These are phyloP conservation scores for Rhingia campestris DNA, from an alignment of 2,888 invertebrate species.

Conservation along the genomic window DNA sequence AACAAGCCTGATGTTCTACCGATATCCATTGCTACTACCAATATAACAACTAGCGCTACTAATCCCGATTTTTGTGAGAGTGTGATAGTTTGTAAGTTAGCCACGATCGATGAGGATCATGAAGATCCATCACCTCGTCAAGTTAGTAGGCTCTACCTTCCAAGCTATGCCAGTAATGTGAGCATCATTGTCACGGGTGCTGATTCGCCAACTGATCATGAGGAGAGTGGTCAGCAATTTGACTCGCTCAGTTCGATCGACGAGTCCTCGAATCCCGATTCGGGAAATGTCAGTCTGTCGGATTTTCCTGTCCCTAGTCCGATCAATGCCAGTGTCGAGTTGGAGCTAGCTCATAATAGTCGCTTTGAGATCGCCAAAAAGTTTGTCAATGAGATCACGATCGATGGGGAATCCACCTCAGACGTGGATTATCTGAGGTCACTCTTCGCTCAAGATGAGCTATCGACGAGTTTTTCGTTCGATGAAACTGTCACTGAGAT, in stretches of 20 bases:
- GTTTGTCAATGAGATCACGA: conserved; percentile 78
- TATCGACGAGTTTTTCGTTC: conserved; percentile 57
- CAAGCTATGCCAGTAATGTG: conserved; percentile 80
- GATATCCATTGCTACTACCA: conserved; percentile 69
- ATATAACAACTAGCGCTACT: conserved; percentile 72
- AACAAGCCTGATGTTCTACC: conserved; percentile 66
- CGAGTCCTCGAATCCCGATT: conserved; percentile 81
- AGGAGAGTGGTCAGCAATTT: conserved; percentile 72
- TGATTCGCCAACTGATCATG: conserved; percentile 4
- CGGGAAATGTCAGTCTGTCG: conserved; percentile 81
- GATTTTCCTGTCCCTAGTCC: conserved; percentile 79
- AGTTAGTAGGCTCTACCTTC: conserved; percentile 64
- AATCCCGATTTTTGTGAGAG: conserved; percentile 71
- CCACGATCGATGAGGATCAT: conserved; percentile 77
- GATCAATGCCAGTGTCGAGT: conserved; percentile 78
- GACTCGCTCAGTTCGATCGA: conserved; percentile 80
- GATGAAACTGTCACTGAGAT: conserved; percentile 29
- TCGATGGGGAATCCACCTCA: conserved; percentile 60
- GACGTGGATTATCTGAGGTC: conserved; percentile 51
- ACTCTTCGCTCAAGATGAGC: conserved; percentile 54
- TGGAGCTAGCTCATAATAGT: conserved; percentile 79
- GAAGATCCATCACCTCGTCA: conserved; percentile 32
- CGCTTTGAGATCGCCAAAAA: conserved; percentile 79
- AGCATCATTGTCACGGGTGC: conserved; percentile 78
- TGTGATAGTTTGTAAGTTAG: conserved; percentile 79